Base-by-base conservation (phyloP, 2,888 invertebrate species). In the Zootermopsis nevadensis region DNA sequence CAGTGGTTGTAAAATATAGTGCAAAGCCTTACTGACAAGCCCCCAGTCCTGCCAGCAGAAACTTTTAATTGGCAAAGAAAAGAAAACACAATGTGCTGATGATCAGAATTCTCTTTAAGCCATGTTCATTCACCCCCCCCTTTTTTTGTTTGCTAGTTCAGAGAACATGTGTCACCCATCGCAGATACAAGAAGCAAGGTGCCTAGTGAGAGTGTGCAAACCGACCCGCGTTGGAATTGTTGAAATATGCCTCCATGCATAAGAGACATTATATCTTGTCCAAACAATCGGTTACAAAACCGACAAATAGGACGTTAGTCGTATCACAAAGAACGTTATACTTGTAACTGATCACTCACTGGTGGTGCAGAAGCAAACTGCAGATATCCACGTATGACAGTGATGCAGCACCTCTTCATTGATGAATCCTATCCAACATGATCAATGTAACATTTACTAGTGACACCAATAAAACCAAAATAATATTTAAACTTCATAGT, bases 311-410 rank as follows among this genome's bases (percentile, higher is more conserved):
- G 77, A 77, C 77, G 77, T 82, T 77, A 82, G 77, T 82, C 60
- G 48, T 82, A 82, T 82, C 82, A 82, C 82, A 82, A 82, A 82
- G 33, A 76, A 76, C 55, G 79, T 79, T 79, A 79, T 79, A 66
- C 79, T 79, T 79, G 66, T 79, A 74, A 74, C 22, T 27, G n/a
- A 42, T 55, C 76, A 76, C 66, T 77, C 82, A 77, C 82, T 77
- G 82, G 27, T 81, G 66, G 27, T 55, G 33, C 80, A 80, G 53
- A 33, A 67, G 60, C 22, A 19, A 55, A 77, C 76, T 82, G 76
- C 53, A 66, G 82, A 55, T 82, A 82, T 77, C 60, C 67, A 66
- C 48, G 67, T 33, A 77, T 12, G 67, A 60, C 38, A 38, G 77
- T 48, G 77, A 48, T 66, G 60, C 66, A 77, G 82, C 77, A 82